phyloP scores from a whole-genome alignment of 2,113 vertebrate genomes.

The Vulpes ferrilata region DNA sequence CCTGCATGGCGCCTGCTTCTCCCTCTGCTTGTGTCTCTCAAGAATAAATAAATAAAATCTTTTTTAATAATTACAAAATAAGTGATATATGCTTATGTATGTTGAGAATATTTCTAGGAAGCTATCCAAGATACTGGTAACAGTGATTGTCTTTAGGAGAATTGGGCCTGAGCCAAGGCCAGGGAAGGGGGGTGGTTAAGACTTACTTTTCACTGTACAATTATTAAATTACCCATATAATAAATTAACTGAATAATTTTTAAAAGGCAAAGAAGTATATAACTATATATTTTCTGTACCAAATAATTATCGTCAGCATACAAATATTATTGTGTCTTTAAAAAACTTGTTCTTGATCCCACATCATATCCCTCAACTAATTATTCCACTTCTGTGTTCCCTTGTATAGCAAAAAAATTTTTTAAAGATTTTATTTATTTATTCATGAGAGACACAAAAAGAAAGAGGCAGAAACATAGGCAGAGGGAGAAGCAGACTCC shows the following conservation, averaged over 20 bases:
- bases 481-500: too few species aligned
- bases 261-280: background rate
- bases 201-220: conserved; percentile 7
- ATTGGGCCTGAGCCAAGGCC: background rate
- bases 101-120: conserved; percentile 12
- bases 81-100: background rate
- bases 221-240: conserved; percentile 13
- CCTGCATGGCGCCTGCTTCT: too few species aligned
- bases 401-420: background rate
- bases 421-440: too few species aligned
- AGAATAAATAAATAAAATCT: too few species aligned
- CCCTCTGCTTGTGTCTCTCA: too few species aligned
- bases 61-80: background rate
- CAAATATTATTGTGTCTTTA: background rate
- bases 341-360: background rate
- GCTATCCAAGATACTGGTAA: conserved; percentile 17
- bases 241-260: conserved; percentile 12
- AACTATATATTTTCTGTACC: conserved; percentile 6
- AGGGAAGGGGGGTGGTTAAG: background rate
- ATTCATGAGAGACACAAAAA: too few species aligned
- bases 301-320: conserved; percentile 39
- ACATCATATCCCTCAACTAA: background rate
- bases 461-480: too few species aligned
- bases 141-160: background rate
- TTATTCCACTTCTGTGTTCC: background rate